These are phyloP conservation scores for Marisa cornuarietis DNA, from an alignment of 1,140 invertebrate genomes.

Conservation along the genomic window DNA sequence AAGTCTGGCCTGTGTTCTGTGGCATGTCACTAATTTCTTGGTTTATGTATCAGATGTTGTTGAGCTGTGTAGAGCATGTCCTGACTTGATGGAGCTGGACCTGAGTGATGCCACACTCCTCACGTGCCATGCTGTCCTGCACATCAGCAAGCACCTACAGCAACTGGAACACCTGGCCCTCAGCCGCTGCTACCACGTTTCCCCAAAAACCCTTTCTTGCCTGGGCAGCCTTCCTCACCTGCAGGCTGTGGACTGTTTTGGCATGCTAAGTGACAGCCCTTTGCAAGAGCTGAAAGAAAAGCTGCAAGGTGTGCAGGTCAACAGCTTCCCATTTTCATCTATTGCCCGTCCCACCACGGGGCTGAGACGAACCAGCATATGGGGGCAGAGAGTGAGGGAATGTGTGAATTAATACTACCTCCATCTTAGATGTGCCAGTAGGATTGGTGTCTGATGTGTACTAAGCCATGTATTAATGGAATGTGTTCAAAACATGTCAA, in stretches of 20 bases:
- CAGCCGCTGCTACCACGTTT: slow-evolving; percentile 84
- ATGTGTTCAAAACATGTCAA: not conserved
- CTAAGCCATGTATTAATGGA: not conserved
- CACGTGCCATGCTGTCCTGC: slow-evolving; percentile 71
- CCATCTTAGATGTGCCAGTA: not conserved
- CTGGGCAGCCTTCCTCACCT: slow-evolving; percentile 71
- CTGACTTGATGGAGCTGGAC: slow-evolving; percentile 82
- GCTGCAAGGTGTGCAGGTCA: slow-evolving; percentile 72
- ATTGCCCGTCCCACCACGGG: slow-evolving; percentile 89
- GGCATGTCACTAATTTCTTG: no score
- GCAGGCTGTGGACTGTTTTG: slow-evolving; percentile 80
- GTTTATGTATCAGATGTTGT: slow-evolving; percentile 72
- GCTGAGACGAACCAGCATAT: slow-evolving; percentile 84
- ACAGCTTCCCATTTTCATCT: slow-evolving; percentile 79
- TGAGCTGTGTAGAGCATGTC: slow-evolving; percentile 74
- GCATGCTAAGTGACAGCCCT: slow-evolving; percentile 73
- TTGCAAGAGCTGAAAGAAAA: slow-evolving; percentile 71
- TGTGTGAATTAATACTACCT: slow-evolving; percentile 31
- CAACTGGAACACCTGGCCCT: slow-evolving; percentile 84
- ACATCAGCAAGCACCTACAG: slow-evolving; percentile 72
- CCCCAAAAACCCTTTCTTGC: slow-evolving; percentile 71
- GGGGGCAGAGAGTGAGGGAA: slow-evolving; percentile 85
- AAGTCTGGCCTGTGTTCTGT: no score
- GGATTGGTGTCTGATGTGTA: not conserved
- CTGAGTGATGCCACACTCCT: slow-evolving; percentile 84